Conservation (phyloP, 35 echinoderm and acorn worm species). For the Heliocidaris tuberculata region DNA sequence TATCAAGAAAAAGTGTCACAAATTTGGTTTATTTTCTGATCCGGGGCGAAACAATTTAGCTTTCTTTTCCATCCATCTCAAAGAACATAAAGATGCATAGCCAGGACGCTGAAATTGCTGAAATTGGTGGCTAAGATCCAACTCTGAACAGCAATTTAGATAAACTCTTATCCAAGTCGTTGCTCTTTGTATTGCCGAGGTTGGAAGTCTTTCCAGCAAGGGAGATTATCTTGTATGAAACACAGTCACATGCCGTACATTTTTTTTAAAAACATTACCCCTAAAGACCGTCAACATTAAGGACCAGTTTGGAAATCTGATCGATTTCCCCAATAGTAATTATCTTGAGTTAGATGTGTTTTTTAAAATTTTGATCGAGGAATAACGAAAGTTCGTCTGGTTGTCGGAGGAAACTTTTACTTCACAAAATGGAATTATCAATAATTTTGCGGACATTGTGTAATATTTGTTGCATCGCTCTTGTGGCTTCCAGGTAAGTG, state of each 20-base stretch:
- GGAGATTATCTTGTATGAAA: neutral
- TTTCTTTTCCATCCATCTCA: neutral
- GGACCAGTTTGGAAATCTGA: neutral
- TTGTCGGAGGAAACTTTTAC: neutral
- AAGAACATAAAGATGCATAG: neutral
- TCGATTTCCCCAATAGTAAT: no score
- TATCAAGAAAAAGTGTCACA: no score
- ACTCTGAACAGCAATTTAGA: neutral
- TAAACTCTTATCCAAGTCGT: neutral
- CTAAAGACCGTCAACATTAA: neutral
- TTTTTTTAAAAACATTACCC: neutral
- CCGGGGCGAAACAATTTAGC: neutral
- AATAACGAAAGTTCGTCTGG: neutral
- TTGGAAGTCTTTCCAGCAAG: neutral
- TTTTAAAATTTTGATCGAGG: no score
- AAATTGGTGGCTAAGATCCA: neutral
- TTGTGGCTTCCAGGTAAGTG: slow-evolving; percentile 8
- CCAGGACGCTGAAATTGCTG: neutral
- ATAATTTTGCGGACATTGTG: slow-evolving; percentile 5
- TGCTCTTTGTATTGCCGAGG: neutral
- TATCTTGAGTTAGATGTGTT: neutral
- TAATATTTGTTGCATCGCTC: neutral
- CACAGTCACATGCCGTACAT: neutral
- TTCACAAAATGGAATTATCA: slow-evolving; percentile 33
- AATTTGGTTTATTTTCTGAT: neutral